phyloP scores from a whole-genome alignment of 2,888 invertebrate genomes.

The Sceliomorpha sp. region DNA sequence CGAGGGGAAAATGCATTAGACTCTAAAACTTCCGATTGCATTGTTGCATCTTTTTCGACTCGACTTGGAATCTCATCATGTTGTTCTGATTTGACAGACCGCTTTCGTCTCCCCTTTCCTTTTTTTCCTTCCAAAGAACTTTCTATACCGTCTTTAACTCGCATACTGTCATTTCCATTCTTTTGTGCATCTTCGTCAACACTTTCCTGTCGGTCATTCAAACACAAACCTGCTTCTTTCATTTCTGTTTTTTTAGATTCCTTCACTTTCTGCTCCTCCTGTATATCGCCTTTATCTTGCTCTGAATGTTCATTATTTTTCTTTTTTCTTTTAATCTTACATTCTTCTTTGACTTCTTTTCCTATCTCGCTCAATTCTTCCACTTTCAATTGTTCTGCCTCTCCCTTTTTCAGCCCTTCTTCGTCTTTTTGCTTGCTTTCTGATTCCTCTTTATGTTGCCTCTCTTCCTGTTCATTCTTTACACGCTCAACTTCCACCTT shows the following conservation, averaged over 20 bases:
- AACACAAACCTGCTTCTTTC: conserved; percentile 41
- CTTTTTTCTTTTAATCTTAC: conserved; percentile 34
- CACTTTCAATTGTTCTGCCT: conserved; percentile 51
- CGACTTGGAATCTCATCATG: no score
- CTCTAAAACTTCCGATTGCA: no score
- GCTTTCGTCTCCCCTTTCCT: no score
- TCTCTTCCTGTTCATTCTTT: conserved; percentile 46
- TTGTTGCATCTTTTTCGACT: no score
- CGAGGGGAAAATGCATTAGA: no score
- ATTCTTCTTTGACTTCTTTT: conserved; percentile 37
- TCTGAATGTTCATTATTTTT: conserved; percentile 42
- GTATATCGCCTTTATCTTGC: conserved; percentile 37
- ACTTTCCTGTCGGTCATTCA: background rate
- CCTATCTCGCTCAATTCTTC: conserved; percentile 57
- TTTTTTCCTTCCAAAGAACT: no score
- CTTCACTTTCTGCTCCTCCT: conserved; percentile 44
- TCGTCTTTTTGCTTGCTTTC: conserved; percentile 54
- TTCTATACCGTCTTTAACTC: no score
- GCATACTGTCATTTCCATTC: no score
- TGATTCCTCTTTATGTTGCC: conserved; percentile 48
- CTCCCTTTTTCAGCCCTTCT: conserved; percentile 42
- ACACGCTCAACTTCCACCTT: conserved; percentile 54
- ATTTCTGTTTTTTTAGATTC: conserved; percentile 54
- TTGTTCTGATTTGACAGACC: no score
- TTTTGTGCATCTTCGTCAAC: no score